Base-by-base conservation (phyloP, 2,113 vertebrate species). In the Cisticola juncidis region DNA sequence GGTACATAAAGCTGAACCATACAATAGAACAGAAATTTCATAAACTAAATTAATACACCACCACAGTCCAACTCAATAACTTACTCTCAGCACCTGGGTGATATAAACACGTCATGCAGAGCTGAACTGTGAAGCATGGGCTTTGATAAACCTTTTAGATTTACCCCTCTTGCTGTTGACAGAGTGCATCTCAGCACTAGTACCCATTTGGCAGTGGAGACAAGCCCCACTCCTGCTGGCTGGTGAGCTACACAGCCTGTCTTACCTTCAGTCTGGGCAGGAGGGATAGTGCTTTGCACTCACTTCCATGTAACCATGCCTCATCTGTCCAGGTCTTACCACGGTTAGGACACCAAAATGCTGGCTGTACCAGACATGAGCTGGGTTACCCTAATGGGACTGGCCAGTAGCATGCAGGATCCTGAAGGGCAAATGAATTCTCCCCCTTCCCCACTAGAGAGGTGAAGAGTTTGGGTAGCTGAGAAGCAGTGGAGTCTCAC, bases 61-160 rank as follows among this genome's bases (percentile, higher is more conserved):
- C n/a, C n/a, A n/a, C n/a, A n/a, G 28, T 42, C 70, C 92, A 61
- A 1, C 47, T 85, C 22, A 4, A 9, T 12, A 84, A 31, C 61
- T 89, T 78, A n/a, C 1, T 0, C 31, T 79, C 36, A 56, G 66
- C 44, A 25, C 40, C 57, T 47, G 54, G 12, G 35, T 61, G 50
- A 35, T 50, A 70, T 38, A 28, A 50, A 72, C 0, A 0, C 88
- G 19, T 86, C 1, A 0, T 36, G 20, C 47, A 90, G 40, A 31
- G 40, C 71, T 57, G 36, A 73, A 24, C 47, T 29, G 9, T 73
- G 62, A 42, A 44, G 53, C 57, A 22, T 6, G 5, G 50, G 36
- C 82, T 77, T 3, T 24, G 71, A 60, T 57, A 85, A 72, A 68
- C 25, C 35, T 57, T 36, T 76, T 8, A 48, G 57, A 72, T 79